A percentile compares a stretch with the other conserved stretches of the same genome.
phyloP scores from a whole-genome alignment of 2,888 invertebrate genomes.

The Oscheius sp. region DNA sequence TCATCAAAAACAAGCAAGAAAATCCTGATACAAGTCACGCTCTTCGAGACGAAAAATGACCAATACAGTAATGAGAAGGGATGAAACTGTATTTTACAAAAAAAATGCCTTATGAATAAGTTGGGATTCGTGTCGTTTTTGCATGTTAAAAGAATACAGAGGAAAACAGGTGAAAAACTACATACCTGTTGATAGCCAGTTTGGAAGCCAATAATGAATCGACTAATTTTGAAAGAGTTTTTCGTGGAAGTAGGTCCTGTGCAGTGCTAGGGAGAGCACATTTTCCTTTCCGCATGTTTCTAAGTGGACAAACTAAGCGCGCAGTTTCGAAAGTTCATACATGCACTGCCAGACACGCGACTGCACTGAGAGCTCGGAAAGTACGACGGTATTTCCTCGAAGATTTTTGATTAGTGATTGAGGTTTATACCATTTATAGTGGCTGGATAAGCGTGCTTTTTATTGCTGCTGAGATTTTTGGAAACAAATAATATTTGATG shows the following conservation, averaged over 20 bases:
- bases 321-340: conserved; percentile 28
- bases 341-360: conserved; percentile 30
- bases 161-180: not conserved
- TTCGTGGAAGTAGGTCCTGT: conserved; percentile 12
- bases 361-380: not conserved
- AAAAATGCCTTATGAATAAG: too few species aligned
- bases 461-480: too few species aligned
- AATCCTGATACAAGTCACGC: conserved; percentile 21
- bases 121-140: not conserved
- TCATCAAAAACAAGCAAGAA: conserved; percentile 1
- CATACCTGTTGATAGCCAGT: not conserved
- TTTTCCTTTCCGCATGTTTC: conserved; percentile 29
- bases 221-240: conserved; percentile 1
- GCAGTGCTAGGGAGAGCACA: conserved; percentile 20
- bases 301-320: conserved; percentile 29
- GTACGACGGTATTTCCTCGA: conserved; percentile 14
- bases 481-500: too few species aligned
- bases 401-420: conserved; percentile 7
- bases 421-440: too few species aligned
- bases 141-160: not conserved
- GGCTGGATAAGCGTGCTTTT: too few species aligned
- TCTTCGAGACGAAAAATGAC: not conserved
- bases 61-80: not conserved
- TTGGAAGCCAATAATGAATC: not conserved
- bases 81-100: too few species aligned